Base-by-base conservation (phyloP, 2,888 invertebrate species). In the Agriopis marginaria region DNA sequence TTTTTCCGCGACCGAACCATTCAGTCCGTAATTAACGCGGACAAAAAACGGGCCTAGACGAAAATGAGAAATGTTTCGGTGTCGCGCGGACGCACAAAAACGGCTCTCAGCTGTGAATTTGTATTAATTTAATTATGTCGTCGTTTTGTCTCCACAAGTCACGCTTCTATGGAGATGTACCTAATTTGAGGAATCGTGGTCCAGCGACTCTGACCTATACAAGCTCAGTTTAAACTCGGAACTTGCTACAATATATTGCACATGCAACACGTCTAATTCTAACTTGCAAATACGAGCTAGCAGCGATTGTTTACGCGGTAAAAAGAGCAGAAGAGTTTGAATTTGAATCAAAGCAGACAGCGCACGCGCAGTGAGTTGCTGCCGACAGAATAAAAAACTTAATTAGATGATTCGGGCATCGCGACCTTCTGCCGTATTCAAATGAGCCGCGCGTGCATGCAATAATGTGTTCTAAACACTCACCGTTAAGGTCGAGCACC, bases 401-500 rank as follows among this genome's bases (percentile, higher is more conserved):
- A 79, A 85, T 86, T 82, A 82, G 76, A 82, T 82, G 79, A 82
- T 80, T 81, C 74, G 77, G 75, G 70, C 77, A 76, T 74, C 73
- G 62, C 61, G 72, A 64, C 70, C 78, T 77, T 78, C 79, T 76
- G 76, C 76, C 73, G 77, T 84, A 83, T 82, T 83, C 73, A 82
- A 82, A 84, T 83, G 76, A 82, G 68, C 64, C 50, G 67, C 42
- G 39, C 44, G 11, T 23, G 54, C 66, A 66, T 14, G 50, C 66
- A 56, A 73, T 71, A 72, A 51, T 80, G 53, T 70, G 53, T 75
- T 75, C 49, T 83, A 71, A 75, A 56, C 63, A 89, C 93, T 84
- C 79, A 93, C 93, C 93, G 84, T 93, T 92, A 79, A 93, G 91
- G 88, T 93, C 93, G 86, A 93, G 89, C 86, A 93, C 89, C 93